phyloP scores from a whole-genome alignment of 2,888 invertebrate genomes.

The Chalcosyrphus nemorum region DNA sequence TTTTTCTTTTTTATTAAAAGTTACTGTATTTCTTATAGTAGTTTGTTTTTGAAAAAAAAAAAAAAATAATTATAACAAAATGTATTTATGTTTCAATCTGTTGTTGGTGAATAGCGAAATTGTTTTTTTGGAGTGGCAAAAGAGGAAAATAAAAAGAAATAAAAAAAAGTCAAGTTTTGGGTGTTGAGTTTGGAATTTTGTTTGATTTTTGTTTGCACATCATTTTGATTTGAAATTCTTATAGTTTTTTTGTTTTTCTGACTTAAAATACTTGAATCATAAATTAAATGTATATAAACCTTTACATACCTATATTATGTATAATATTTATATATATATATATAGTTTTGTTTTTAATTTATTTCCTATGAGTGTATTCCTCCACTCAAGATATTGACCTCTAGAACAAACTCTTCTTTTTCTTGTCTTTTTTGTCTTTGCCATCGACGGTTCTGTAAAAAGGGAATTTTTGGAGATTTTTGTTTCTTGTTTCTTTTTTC shows the following conservation, averaged over 20 bases:
- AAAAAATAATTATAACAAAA: constrained; percentile 5
- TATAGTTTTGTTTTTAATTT: constrained; percentile 47
- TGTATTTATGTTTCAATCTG: neutral
- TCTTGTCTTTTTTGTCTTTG: constrained; percentile 94
- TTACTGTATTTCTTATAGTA: constrained; percentile 31
- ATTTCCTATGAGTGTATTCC: constrained; percentile 73
- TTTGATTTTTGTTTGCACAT: constrained; percentile 52
- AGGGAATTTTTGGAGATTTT: constrained; percentile 67
- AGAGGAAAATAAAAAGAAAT: neutral
- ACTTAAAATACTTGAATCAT: constrained; percentile 60
- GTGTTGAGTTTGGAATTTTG: constrained; percentile 2
- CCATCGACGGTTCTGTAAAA: constrained; percentile 90
- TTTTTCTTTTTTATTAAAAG: constrained; percentile 11
- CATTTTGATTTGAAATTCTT: constrained; percentile 38
- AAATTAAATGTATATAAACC: constrained; percentile 71
- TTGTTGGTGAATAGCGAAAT: constrained; percentile 45
- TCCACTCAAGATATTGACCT: constrained; percentile 74
- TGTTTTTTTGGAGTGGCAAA: constrained; percentile 10
- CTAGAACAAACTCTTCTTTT: constrained; percentile 95
- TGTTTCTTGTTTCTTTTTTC: constrained; percentile 51
- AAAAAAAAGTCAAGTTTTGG: constrained; percentile 11
- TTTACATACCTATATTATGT: constrained; percentile 68
- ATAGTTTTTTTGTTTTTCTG: constrained; percentile 1
- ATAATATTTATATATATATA: constrained; percentile 63
- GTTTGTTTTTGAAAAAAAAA: constrained; percentile 1